Evolutionary conservation across 2,797 vertebrate species (phyloP).

Genomic region (Prionace glauca): DNA sequence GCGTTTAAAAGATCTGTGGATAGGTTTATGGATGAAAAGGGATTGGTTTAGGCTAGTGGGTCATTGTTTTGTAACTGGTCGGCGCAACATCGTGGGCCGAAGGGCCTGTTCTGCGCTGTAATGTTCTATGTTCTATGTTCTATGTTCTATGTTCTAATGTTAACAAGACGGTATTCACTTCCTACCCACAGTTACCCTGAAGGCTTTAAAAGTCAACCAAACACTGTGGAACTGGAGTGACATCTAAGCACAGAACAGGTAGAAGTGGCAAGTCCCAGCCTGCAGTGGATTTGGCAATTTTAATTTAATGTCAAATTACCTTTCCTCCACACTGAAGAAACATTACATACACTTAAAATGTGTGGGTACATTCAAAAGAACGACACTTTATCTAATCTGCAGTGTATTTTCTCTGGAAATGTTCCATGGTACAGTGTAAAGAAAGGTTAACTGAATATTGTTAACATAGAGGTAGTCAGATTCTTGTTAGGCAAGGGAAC

Average conservation of each 20-base stretch:
- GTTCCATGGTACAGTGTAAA: not conserved
- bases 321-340: not conserved
- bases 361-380: not conserved
- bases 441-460: not conserved
- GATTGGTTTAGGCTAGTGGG: too few relatives aligned
- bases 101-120: too few relatives aligned
- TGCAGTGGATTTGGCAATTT: not conserved
- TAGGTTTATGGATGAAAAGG: too few relatives aligned
- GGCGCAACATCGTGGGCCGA: too few relatives aligned
- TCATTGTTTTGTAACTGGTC: too few relatives aligned
- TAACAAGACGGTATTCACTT: not conserved
- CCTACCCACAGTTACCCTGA: too few relatives aligned
- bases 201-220: too few relatives aligned
- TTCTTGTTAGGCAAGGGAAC: too few relatives aligned
- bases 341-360: not conserved
- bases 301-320: not conserved
- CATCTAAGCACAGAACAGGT: not conserved
- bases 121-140: too few relatives aligned
- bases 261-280: not conserved
- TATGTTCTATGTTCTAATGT: too few relatives aligned
- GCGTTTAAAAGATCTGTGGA: too few relatives aligned
- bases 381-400: not conserved
- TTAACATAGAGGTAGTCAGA: too few relatives aligned
- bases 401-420: not conserved
- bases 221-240: not conserved